Evolutionary conservation across 2,113 vertebrate species (phyloP), one percentile per base, ranked within the genome.

Genomic region (Anthoscopus minutus): DNA sequence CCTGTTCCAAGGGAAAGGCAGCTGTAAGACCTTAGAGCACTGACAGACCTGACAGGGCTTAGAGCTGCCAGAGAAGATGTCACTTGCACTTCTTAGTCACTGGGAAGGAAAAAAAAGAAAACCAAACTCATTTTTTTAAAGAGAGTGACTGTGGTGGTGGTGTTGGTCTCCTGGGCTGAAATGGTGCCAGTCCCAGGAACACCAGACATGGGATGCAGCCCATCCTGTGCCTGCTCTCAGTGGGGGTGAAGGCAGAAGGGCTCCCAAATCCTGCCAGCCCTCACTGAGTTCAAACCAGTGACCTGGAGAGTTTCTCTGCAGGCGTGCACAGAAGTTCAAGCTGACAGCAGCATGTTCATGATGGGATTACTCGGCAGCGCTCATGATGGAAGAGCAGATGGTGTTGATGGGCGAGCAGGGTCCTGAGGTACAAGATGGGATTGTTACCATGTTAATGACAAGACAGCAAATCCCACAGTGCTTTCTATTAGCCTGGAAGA

Each of bases 361-460:
- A 74, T 33, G 92, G 93, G 90, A 81, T 88, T 86, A 81, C 77
- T 86, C 40, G 0, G 53, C 92, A 81, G 88, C 82, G 18, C 90
- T 94, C 72, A 24, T 78, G 86, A 96, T 86, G 94, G 90, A 90
- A 37, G 90, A 94, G 89, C 96, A 97, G 96, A 96, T 96, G 96
- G 96, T 86, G 89, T 12, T 88, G 95, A 93, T 86, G 93, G 92
- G 81, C 16, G 38, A 89, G 81, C 19, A 3, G 67, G 92, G 89
- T 95, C 91, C 45, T 71, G 60, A 94, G 82, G 51, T 92, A 88
- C 85, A 77, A 37, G 93, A 95, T 73, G 79, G 80, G 93, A 86
- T 74, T 93, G 82, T 90, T 94, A 78, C 30, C 85, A 88, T 74
- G 67, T 94, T 94, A 90, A 95, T 96, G 86, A 74, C 51, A 37